phyloP scores from a whole-genome alignment of 2,888 invertebrate species.

The Rotaria magnacalcarata region DNA sequence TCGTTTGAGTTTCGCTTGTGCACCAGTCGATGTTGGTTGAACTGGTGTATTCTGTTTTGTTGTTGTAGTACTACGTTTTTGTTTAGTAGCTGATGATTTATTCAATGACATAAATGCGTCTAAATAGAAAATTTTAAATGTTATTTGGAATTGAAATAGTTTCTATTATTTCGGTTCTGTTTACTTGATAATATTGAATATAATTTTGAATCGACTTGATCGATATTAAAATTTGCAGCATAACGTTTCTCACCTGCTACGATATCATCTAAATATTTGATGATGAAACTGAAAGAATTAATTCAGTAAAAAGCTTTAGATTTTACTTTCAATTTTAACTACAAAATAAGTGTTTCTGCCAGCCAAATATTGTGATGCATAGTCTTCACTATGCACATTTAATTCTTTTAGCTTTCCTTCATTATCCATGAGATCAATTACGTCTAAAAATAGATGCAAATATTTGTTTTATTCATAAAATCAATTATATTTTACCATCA shows the following conservation, averaged over 20 bases:
- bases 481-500: not conserved
- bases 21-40: not conserved
- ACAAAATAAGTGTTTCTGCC: not conserved
- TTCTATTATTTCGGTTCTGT: not conserved
- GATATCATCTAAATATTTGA: not conserved
- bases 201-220: not conserved
- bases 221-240: not conserved
- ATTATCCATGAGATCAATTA: conserved; percentile 11
- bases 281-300: no score
- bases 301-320: not conserved
- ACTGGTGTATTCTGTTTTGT: not conserved
- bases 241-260: not conserved
- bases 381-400: not conserved
- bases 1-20: not conserved
- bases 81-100: not conserved
- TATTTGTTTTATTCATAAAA: not conserved
- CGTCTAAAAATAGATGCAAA: not conserved
- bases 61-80: not conserved
- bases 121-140: not conserved
- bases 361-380: not conserved
- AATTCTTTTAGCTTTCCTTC: conserved; percentile 22
- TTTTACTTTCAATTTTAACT: not conserved
- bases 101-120: not conserved
- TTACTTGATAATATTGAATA: conserved; percentile 11
- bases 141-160: not conserved